These are phyloP conservation scores for Pluvianellus socialis DNA, from an alignment of 2,113 vertebrate genomes.

Conservation along the genomic window DNA sequence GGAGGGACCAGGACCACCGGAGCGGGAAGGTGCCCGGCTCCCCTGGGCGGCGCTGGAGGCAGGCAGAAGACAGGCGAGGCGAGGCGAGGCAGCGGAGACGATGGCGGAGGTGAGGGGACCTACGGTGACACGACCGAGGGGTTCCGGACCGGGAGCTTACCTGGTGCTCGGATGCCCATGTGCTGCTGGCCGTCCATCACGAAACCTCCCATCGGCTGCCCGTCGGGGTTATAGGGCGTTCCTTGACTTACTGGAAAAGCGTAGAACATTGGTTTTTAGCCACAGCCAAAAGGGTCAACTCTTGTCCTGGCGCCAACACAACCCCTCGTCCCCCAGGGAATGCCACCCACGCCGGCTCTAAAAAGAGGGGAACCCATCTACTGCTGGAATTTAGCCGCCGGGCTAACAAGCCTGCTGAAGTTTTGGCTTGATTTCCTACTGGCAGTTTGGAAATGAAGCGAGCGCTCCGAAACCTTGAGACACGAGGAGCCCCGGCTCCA, in stretches of 20 bases:
- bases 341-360: no score
- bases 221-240: constrained; percentile 97
- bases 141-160: constrained; percentile 72
- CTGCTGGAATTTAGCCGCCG: no score
- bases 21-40: constrained; percentile 57
- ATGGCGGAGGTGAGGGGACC: constrained; percentile 51
- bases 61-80: constrained; percentile 74
- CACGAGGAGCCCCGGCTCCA: not conserved
- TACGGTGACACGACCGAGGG: not conserved
- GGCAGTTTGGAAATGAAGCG: not conserved
- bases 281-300: not conserved
- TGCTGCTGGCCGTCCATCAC: constrained; percentile 99
- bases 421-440: not conserved
- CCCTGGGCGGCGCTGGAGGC: constrained; percentile 53
- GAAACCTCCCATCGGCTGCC: constrained; percentile 99
- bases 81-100: constrained; percentile 68
- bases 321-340: not conserved
- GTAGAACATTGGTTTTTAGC: constrained; percentile 63
- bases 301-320: fast-evolving
- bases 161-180: constrained; percentile 99
- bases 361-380: no score
- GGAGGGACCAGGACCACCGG: constrained; percentile 49
- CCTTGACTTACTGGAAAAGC: constrained; percentile 97
- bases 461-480: not conserved
- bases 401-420: no score